Conservation (phyloP, 1,140 invertebrate species). For the Drosophila obscura region DNA sequence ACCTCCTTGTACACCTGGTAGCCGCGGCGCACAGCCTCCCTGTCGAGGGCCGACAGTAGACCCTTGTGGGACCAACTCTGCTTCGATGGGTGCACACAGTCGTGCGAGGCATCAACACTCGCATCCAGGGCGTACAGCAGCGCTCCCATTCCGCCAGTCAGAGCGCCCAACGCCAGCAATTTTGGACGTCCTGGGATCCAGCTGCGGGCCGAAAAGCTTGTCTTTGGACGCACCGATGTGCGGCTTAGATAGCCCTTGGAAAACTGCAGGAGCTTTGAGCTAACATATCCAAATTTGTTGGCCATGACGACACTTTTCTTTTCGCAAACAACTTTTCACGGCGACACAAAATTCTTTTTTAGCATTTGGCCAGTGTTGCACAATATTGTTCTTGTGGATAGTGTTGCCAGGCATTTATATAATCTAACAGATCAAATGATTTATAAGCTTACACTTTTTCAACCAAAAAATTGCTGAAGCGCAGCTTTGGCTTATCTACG, state of each 20-base stretch:
- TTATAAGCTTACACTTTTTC: conserved; percentile 28
- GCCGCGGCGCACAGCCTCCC: conserved; percentile 93
- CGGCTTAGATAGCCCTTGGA: conserved; percentile 11
- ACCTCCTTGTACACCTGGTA: conserved; percentile 99
- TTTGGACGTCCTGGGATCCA: conserved; percentile 14
- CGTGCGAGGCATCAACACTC: conserved; percentile 91
- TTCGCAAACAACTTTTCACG: no score
- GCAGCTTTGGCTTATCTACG: conserved; percentile 40
- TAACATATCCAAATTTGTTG: conserved; percentile 34
- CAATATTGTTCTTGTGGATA: no score
- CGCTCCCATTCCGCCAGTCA: conserved; percentile 91
- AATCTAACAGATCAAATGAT: no score
- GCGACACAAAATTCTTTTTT: no score
- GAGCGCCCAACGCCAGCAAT: conserved; percentile 85
- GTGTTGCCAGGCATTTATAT: no score
- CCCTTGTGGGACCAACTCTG: conserved; percentile 93
- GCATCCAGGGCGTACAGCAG: conserved; percentile 93
- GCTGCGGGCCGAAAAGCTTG: conserved; percentile 5
- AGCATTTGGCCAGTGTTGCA: no score
- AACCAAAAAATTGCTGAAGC: conserved; percentile 11
- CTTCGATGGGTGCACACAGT: conserved; percentile 91
- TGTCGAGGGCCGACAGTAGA: conserved; percentile 90
- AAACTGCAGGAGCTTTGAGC: conserved; percentile 32
- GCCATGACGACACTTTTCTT: conserved; percentile 24
- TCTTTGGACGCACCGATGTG: conserved; percentile 10